Percentiles rank a stretch among this genome's conserved stretches.
These are phyloP conservation scores for Cheilosia soror DNA, from an alignment of 2,888 invertebrate genomes.

Conservation along the genomic window DNA sequence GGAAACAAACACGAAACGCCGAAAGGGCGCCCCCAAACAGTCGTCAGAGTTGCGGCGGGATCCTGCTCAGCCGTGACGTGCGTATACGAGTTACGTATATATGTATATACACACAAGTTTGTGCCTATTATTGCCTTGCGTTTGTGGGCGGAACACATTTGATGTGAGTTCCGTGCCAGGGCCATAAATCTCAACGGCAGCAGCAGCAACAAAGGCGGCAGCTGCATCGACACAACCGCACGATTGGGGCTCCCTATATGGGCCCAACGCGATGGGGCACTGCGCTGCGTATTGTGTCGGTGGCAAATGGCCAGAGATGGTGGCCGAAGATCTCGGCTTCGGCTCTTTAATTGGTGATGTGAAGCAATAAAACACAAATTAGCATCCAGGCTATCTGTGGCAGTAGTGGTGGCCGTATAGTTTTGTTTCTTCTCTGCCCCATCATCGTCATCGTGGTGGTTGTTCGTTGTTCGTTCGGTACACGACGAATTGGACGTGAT, in stretches of 20 bases:
- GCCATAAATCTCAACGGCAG: constrained; percentile 71
- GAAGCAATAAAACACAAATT: constrained; percentile 75
- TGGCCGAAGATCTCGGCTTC: constrained; percentile 72
- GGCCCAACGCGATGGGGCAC: constrained; percentile 53
- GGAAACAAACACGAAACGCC: constrained; percentile 73
- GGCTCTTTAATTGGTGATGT: constrained; percentile 75
- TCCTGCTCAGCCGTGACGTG: constrained; percentile 76
- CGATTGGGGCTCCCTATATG: constrained; percentile 71
- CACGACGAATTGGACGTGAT: constrained; percentile 66
- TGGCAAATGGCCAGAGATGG: constrained; percentile 70
- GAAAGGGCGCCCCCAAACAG: constrained; percentile 77
- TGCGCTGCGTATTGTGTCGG: constrained; percentile 57
- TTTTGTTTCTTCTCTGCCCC: constrained; percentile 49
- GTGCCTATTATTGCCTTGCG: constrained; percentile 57
- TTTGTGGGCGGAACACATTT: constrained; percentile 75
- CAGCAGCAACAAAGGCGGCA: constrained; percentile 70
- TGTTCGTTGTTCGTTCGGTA: constrained; percentile 17
- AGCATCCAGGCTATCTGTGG: constrained; percentile 66
- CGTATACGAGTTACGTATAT: constrained; percentile 27
- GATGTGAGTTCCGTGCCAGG: constrained; percentile 72
- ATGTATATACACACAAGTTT: constrained; percentile 12
- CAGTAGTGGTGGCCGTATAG: constrained; percentile 29
- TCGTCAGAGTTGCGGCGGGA: constrained; percentile 63
- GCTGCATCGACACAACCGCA: constrained; percentile 64
- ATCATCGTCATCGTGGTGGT: background rate